These are phyloP conservation scores for Pipra filicauda DNA, from an alignment of 2,113 vertebrate species.

Conservation along the genomic window DNA sequence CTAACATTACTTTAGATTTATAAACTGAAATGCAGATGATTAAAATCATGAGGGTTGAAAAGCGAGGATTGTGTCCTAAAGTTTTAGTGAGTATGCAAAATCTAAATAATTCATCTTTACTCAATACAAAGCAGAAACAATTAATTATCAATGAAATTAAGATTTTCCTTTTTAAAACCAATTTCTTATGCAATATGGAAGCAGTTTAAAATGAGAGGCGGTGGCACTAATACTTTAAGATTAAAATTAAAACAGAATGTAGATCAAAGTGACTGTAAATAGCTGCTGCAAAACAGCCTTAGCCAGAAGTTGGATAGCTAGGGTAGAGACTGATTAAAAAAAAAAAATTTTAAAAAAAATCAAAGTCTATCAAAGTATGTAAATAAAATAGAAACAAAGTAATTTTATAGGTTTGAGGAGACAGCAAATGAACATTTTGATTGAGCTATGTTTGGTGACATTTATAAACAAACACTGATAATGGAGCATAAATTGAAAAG, in stretches of 20 bases:
- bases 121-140: neutral
- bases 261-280: constrained; percentile 12
- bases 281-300: neutral
- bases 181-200: neutral
- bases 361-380: neutral
- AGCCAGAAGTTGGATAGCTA: neutral
- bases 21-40: neutral
- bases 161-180: neutral
- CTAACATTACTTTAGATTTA: neutral
- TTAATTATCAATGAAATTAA: neutral
- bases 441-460: neutral
- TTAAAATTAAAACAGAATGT: neutral
- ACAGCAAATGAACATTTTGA: constrained; percentile 1
- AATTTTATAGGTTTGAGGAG: neutral
- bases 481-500: constrained; percentile 22
- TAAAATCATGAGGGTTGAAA: neutral
- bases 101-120: neutral
- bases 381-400: constrained; percentile 16
- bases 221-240: neutral
- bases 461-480: constrained; percentile 39
- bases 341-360: neutral
- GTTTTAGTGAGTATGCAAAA: neutral
- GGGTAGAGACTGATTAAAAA: neutral
- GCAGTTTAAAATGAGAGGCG: neutral
- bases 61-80: neutral